Percentiles rank a stretch among this genome's conserved stretches.
These are phyloP conservation scores for Drosophila persimilis DNA, from an alignment of 1,140 invertebrate species.

Conservation along the genomic window DNA sequence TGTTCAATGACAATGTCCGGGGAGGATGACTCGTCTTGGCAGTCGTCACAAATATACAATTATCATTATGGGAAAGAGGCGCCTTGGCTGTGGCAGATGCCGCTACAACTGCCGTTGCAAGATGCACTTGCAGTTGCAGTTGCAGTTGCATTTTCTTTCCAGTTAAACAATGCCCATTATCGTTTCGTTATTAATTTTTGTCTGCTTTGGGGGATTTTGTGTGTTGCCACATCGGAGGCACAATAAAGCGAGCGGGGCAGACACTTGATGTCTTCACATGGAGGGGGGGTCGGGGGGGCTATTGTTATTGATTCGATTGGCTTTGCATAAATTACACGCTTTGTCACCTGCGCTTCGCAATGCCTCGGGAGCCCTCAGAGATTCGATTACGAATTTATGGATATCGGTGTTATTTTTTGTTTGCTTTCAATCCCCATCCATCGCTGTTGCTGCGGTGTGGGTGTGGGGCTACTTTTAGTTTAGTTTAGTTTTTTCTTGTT, in stretches of 20 bases:
- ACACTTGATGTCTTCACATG: too few species aligned
- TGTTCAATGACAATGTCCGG: too few species aligned
- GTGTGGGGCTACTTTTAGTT: slow-evolving; percentile 12
- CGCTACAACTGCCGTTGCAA: slow-evolving; percentile 2
- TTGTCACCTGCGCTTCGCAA: slow-evolving; percentile 33
- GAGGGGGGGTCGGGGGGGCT: background rate
- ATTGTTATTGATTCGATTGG: background rate
- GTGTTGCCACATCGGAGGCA: slow-evolving; percentile 6
- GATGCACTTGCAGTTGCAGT: slow-evolving; percentile 33
- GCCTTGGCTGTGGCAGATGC: slow-evolving; percentile 21
- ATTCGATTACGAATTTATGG: slow-evolving; percentile 49
- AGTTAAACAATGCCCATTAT: slow-evolving; percentile 37
- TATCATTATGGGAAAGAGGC: slow-evolving; percentile 31
- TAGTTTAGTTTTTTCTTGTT: too few species aligned
- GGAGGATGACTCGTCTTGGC: slow-evolving; percentile 4
- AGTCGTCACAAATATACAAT: background rate
- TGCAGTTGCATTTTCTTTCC: slow-evolving; percentile 11
- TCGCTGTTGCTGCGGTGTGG: background rate
- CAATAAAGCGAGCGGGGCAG: background rate
- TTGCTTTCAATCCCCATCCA: background rate
- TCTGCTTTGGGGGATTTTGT: background rate
- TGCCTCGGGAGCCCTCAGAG: background rate
- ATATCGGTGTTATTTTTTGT: too few species aligned
- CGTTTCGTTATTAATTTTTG: slow-evolving; percentile 1
- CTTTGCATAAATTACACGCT: slow-evolving; percentile 45